These are phyloP conservation scores for Balaenoptera acutorostrata DNA, from an alignment of 2,113 vertebrate species.

Conservation along the genomic window DNA sequence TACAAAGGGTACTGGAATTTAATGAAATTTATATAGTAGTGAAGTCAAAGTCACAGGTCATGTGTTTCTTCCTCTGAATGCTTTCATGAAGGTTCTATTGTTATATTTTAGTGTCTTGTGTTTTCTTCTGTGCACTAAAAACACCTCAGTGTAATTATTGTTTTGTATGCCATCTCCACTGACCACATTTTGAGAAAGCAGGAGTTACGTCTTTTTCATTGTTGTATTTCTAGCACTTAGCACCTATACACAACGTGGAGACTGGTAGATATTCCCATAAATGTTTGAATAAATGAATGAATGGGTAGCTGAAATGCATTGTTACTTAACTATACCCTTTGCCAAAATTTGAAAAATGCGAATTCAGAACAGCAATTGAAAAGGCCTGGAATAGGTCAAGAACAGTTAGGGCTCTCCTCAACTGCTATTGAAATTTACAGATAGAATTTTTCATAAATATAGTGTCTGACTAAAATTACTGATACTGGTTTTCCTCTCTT, in stretches of 20 bases:
- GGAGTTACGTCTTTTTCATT: background rate
- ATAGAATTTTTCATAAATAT: background rate
- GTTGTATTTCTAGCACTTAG: background rate
- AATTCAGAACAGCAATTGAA: background rate
- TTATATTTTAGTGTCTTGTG: background rate
- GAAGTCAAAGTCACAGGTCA: background rate
- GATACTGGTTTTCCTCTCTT: background rate
- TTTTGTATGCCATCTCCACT: background rate
- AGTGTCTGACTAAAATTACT: background rate
- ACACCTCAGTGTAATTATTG: background rate
- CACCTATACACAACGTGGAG: background rate
- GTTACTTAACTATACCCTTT: background rate
- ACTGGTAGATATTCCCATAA: background rate
- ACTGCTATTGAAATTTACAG: background rate
- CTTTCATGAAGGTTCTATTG: background rate
- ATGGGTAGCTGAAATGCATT: background rate
- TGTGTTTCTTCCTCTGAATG: background rate
- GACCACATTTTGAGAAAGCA: background rate
- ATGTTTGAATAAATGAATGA: background rate
- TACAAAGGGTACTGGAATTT: background rate
- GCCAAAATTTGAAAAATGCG: background rate
- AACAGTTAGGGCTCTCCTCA: background rate
- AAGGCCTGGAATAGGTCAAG: background rate
- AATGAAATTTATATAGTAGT: background rate
- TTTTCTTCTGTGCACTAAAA: background rate